Base-by-base conservation (phyloP, 2,888 invertebrate species). In the Cataglyphis cursor region DNA sequence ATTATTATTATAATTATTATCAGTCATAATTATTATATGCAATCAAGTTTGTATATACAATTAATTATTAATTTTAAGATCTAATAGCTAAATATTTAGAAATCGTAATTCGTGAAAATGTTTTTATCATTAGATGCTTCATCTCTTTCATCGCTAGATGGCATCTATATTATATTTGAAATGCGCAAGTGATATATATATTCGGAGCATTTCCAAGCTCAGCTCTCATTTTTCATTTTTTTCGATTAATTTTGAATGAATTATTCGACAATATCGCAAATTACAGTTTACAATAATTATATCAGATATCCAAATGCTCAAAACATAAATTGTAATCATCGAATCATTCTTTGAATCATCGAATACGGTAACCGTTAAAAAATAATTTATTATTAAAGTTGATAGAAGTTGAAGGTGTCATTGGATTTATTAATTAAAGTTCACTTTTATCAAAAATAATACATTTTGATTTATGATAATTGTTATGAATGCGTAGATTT, bases 161-260 rank as follows among this genome's bases (percentile, higher is more conserved):
- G 44, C 65, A 41, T 15, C n/a, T 38, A n/a, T 8, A 44, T 44
- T 73, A 18, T 28, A 28, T 73, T 73, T 73, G 44, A 41, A 73
- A 28, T 73, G 10, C 57, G 8, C 59, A 9, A 12, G 24, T 41
- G 18, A 10, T 18, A 15, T 3, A 3, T 24, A 21, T n/a, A 66
- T 10, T 48, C 3, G 15, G 24, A 44, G 3, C 18, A 24, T n/a
- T 21, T 61, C 0, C 15, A 1, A 28, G 15, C 0, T 73, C 15
- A 3, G 6, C 15, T 73, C 21, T 73, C 31, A 44, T 44, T 72
- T 70, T 21, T 15, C 15, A 48, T 48, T 18, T 18, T 28, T 15
- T 61, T 8, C 15, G 6, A n/a, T 59, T 74, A 44, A 31, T 74
- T 61, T 61, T 15, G 3, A 44, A 0, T 74, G 15, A 28, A 15